Conservation (phyloP, 92 coral and sea anemone species). For the Montipora capitata region DNA sequence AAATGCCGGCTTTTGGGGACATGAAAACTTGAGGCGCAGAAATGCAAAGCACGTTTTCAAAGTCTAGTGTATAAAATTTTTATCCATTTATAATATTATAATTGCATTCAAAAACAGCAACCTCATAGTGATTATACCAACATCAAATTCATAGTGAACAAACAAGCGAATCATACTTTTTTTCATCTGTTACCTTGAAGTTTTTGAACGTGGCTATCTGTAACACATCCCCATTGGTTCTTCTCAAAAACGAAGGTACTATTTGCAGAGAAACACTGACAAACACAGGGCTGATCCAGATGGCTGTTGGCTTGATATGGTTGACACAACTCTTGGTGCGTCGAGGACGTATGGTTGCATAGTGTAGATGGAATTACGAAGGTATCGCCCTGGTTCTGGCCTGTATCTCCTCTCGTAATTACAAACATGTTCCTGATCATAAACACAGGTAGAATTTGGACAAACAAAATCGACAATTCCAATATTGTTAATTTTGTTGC, state of each 20-base stretch:
- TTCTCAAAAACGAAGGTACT: background rate
- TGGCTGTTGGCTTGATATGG: background rate
- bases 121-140: background rate
- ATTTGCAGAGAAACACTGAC: background rate
- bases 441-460: background rate
- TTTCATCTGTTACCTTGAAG: slow-evolving; percentile 8
- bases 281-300: background rate
- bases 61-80: too few species aligned
- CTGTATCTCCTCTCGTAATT: background rate
- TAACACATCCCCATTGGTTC: background rate
- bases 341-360: background rate
- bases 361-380: background rate
- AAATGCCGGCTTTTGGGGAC: too few species aligned
- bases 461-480: background rate
- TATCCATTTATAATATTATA: background rate
- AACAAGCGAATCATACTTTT: background rate
- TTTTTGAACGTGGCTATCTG: background rate
- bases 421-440: background rate
- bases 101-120: background rate
- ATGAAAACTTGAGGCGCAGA: too few species aligned
- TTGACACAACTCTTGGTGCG: background rate
- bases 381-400: background rate
- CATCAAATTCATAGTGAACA: background rate
- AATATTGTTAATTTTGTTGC: background rate
- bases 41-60: too few species aligned